Percentiles rank a stretch among this genome's conserved stretches.
phyloP scores from a whole-genome alignment of 2,113 vertebrate species.

The Amphilophus citrinellus region DNA sequence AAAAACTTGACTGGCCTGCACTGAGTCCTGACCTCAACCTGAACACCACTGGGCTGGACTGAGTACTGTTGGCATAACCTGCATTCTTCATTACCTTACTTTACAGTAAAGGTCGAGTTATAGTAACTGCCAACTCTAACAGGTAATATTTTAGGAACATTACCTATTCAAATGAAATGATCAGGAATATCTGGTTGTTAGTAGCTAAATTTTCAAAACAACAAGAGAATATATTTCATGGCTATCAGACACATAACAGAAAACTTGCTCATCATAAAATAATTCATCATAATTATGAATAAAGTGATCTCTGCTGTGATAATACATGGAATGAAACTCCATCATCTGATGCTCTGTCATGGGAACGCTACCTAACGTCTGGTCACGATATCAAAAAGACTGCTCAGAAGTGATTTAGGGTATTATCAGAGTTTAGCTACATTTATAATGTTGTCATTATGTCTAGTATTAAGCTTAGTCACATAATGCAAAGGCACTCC shows the following conservation, averaged over 20 bases:
- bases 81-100: no score
- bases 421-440: neutral
- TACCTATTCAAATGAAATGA: no score
- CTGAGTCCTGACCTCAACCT: no score
- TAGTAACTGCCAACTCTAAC: no score
- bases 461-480: neutral
- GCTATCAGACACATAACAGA: no score
- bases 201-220: no score
- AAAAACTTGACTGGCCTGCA: no score
- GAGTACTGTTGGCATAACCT: neutral
- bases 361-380: neutral
- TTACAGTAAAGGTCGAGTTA: no score
- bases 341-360: neutral
- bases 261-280: neutral
- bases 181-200: no score
- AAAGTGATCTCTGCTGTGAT: neutral
- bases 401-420: rapidly evolving
- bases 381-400: neutral
- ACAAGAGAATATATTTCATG: no score
- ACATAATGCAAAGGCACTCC: neutral
- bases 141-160: no score
- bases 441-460: neutral
- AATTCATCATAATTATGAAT: neutral
- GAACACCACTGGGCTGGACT: no score
- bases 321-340: neutral